Evolutionary conservation across 2,113 vertebrate genomes (phyloP).

Genomic region (Anthoscopus minutus): DNA sequence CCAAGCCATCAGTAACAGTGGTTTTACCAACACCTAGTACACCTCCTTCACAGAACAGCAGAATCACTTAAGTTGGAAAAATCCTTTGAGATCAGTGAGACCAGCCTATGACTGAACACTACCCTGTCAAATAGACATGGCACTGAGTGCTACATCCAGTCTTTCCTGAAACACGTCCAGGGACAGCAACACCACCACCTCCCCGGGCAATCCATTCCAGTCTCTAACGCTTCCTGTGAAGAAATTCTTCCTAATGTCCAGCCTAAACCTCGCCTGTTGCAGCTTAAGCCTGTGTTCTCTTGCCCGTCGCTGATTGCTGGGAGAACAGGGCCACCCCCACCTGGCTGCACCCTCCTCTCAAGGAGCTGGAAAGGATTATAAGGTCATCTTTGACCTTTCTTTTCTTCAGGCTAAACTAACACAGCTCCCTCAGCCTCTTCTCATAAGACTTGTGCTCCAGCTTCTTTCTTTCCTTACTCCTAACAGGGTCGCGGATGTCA

Average conservation of each 20-base stretch:
- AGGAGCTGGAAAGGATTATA: not conserved
- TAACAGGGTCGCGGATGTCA: not conserved
- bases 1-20: not conserved
- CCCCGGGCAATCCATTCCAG: not conserved
- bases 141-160: not conserved
- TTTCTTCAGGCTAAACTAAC: not conserved
- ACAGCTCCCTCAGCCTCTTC: not conserved
- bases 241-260: not conserved
- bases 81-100: not conserved
- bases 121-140: not conserved
- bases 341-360: not conserved
- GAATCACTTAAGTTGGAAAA: not conserved
- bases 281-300: not conserved
- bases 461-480: no score
- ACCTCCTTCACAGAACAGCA: not conserved
- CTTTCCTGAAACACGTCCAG: not conserved
- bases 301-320: not conserved
- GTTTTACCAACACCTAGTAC: not conserved
- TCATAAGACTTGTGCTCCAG: not conserved
- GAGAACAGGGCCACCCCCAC: not conserved
- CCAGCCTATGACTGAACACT: fast-evolving
- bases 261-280: not conserved
- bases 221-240: not conserved
- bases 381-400: not conserved
- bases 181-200: not conserved